These are phyloP conservation scores for Ericerus pela DNA, from an alignment of 1,140 invertebrate genomes.

Conservation along the genomic window DNA sequence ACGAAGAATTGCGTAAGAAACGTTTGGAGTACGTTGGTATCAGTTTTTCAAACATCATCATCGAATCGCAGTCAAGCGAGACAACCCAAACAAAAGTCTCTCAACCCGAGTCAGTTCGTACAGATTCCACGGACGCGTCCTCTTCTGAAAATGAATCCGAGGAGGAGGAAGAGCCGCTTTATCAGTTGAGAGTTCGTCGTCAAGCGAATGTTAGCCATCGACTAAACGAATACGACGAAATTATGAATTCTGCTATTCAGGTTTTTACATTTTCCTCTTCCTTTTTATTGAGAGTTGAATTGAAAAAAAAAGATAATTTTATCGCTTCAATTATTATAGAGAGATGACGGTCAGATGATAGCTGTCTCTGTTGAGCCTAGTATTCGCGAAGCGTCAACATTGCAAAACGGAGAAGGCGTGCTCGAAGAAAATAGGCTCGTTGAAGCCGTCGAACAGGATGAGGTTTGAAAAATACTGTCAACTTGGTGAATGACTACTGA, in stretches of 20 bases:
- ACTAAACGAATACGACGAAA: constrained; percentile 83
- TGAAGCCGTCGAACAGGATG: too few species aligned
- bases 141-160: constrained; percentile 25
- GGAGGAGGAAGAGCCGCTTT: constrained; percentile 47
- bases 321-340: not conserved
- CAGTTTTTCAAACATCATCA: constrained; percentile 56
- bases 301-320: not conserved
- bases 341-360: not conserved
- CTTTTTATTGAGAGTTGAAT: not conserved
- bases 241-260: constrained; percentile 83
- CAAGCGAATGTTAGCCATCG: constrained; percentile 63
- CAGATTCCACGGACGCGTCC: constrained; percentile 28
- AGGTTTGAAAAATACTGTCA: too few species aligned
- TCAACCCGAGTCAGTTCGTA: constrained; percentile 25
- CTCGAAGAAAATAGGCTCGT: not conserved
- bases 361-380: not conserved
- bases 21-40: constrained; percentile 59
- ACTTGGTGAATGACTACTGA: too few species aligned
- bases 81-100: constrained; percentile 16
- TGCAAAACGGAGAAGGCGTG: not conserved
- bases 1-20: constrained; percentile 52
- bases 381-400: not conserved
- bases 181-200: constrained; percentile 58
- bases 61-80: constrained; percentile 14
- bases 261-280: constrained; percentile 29